A percentile compares a stretch with the other conserved stretches of the same genome.
phyloP scores from a whole-genome alignment of 2,888 invertebrate genomes.

The Drosophila pegasa region DNA sequence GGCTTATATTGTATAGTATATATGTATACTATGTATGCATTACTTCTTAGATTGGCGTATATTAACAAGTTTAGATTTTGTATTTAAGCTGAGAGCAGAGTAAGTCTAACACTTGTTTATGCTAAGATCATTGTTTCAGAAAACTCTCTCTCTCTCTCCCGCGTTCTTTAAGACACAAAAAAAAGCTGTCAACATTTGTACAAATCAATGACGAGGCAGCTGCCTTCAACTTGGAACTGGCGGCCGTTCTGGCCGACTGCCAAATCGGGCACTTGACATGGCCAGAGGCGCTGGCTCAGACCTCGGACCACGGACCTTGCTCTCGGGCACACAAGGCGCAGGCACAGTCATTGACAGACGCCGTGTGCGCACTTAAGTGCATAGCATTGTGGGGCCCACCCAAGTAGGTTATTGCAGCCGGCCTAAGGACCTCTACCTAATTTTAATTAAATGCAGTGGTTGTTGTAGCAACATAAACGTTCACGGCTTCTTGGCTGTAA shows the following conservation, averaged over 20 bases:
- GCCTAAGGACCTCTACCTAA: constrained; percentile 48
- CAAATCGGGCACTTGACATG: constrained; percentile 72
- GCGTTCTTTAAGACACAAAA: neutral
- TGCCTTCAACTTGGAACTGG: constrained; percentile 63
- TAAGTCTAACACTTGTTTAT: no score
- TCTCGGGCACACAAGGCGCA: constrained; percentile 2
- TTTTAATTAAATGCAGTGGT: constrained; percentile 64
- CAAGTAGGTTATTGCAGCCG: no score
- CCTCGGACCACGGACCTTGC: constrained; percentile 20
- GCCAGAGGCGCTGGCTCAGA: constrained; percentile 42
- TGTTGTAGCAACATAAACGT: constrained; percentile 24
- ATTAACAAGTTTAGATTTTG: no score
- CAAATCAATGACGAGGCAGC: constrained; percentile 57
- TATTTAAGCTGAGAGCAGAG: no score
- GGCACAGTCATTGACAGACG: constrained; percentile 47
- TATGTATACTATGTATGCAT: no score
- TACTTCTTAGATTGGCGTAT: no score
- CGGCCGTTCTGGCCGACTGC: constrained; percentile 56
- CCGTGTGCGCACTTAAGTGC: constrained; percentile 52
- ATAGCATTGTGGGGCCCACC: no score
- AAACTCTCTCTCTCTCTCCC: neutral
- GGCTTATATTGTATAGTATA: no score
- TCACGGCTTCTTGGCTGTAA: constrained; percentile 13
- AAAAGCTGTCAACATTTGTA: constrained; percentile 15
- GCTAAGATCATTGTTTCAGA: no score